Percentiles rank a stretch among this genome's conserved stretches.
These are phyloP conservation scores for Chironex yamaguchii DNA, from an alignment of 30 jellyfish, hydroid and myxozoan species.

Conservation along the genomic window DNA sequence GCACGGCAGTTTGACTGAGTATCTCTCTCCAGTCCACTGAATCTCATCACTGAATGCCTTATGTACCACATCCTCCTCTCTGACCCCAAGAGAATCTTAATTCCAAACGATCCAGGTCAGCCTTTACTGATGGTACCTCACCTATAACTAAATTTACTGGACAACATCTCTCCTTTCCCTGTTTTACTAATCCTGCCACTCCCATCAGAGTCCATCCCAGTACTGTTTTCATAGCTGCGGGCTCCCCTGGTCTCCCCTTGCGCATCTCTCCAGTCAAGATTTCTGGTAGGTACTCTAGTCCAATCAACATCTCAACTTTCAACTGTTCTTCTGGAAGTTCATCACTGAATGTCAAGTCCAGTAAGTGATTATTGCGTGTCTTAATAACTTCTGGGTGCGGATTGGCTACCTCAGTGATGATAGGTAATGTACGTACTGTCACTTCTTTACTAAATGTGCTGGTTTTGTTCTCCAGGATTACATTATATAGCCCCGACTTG, in stretches of 20 bases:
- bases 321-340: background rate
- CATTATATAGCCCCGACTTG: too few species aligned
- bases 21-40: conserved; percentile 23
- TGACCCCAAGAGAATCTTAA: conserved; percentile 39
- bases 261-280: conserved; percentile 16
- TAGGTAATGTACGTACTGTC: too few species aligned
- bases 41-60: conserved; percentile 16
- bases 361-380: background rate
- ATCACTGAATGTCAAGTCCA: conserved; percentile 39
- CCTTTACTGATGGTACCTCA: background rate
- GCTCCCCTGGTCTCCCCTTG: conserved; percentile 23
- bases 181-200: too few species aligned
- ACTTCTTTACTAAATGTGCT: too few species aligned
- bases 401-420: too few species aligned
- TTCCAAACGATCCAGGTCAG: conserved; percentile 18
- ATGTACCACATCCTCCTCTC: conserved; percentile 24
- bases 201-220: conserved; percentile 60
- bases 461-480: too few species aligned
- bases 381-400: conserved; percentile 29
- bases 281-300: too few species aligned
- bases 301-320: conserved; percentile 20
- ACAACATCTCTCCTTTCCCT: too few species aligned
- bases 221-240: conserved; percentile 33
- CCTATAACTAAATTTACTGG: conserved; percentile 11
- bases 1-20: conserved; percentile 45